Conservation (phyloP, 2,113 vertebrate species). For the Crypturellus undulatus region DNA sequence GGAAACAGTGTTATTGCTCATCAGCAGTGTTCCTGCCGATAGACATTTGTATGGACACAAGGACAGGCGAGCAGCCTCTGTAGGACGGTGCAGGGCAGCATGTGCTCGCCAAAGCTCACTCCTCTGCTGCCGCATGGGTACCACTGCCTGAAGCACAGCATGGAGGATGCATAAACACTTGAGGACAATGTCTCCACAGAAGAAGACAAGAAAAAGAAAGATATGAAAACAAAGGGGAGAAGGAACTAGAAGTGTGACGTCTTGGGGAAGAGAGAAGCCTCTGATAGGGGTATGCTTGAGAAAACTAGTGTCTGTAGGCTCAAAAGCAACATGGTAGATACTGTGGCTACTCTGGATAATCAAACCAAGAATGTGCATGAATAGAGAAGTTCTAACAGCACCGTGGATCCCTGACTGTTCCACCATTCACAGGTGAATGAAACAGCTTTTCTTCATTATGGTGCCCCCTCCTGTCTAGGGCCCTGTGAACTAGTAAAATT, state of each 20-base stretch:
- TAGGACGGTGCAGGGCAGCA: fast-evolving
- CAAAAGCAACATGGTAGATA: background rate
- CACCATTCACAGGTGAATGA: background rate
- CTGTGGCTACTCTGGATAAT: background rate
- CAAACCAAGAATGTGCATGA: background rate
- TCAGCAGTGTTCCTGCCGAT: background rate
- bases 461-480: background rate
- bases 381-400: background rate
- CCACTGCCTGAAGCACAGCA: background rate
- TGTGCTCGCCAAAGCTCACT: fast-evolving
- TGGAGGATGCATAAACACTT: background rate
- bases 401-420: background rate
- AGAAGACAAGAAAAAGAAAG: background rate
- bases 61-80: fast-evolving
- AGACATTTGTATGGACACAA: fast-evolving
- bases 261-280: background rate
- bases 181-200: background rate
- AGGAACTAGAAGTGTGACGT: background rate
- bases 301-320: background rate
- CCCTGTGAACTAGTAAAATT: background rate
- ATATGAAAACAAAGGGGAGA: background rate
- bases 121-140: background rate
- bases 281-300: background rate
- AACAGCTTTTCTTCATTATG: background rate
- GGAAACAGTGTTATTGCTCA: background rate